Base-by-base conservation (phyloP, 23 tunicate genomes). In the Halocynthia aurantium region DNA sequence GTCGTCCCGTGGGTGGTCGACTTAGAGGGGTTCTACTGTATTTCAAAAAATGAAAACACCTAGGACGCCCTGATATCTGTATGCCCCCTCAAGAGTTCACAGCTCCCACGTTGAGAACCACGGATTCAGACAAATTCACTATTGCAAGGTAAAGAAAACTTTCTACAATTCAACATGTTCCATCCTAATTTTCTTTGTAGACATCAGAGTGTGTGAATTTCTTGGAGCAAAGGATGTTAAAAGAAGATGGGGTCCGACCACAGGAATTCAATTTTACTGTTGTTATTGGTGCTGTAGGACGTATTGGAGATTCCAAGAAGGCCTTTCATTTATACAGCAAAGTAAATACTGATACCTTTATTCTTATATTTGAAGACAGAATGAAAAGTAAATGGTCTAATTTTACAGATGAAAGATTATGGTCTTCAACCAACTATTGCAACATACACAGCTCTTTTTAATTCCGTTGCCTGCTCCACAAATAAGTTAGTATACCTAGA, bases 261-360 rank as follows among this genome's bases (percentile, higher is more conserved):
- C 64, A 71, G 62, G 87, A 92, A 53, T 72, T 22, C 60, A 92
- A 92, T 80, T 92, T 83, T 70, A 10, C 88, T 49, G 98, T 92
- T 64, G 98, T 92, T 22, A 86, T 92, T 61, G 92, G 92, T 15
- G 88, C 92, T 19, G 40, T 92, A 7, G 88, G 87, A 5, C 55
- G 85, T 60, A 67, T 15, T 50, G 98, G 98, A 52, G 61, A 86
- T 53, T 82, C 75, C 9, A 75, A 79, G 8, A 86, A 69, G 57
- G 92, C 92, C 7, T 78, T 86, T 31, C 20, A 50, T 7, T 13
- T 92, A 57, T 90, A 81, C 52, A 50, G 71, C 50, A 83, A 88
- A 55, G 86, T 74, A 61, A 62, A 8, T 64, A 65, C 49, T 65
- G 22, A 20, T 65, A 11, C 0, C 49, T 65, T 58, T 58, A 58